phyloP scores from a whole-genome alignment of 2,888 invertebrate genomes.

The Uloborus plumipes region DNA sequence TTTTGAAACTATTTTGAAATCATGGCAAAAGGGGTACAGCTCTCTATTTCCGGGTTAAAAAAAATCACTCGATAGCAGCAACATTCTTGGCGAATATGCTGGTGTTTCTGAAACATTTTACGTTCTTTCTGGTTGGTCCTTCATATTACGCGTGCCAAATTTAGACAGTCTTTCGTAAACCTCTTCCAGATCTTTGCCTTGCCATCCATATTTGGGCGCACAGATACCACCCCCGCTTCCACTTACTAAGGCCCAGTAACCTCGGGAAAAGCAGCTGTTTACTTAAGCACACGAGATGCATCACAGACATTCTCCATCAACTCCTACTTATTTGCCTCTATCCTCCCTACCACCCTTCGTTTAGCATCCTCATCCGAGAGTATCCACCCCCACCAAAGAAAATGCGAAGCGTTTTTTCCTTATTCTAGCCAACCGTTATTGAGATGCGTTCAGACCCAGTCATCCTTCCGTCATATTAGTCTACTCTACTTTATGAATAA shows the following conservation, averaged over 20 bases:
- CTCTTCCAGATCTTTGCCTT: slow-evolving; percentile 58
- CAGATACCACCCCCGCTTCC: slow-evolving; percentile 39
- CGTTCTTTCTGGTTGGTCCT: slow-evolving; percentile 41
- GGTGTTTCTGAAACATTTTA: slow-evolving; percentile 33
- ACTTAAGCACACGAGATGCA: slow-evolving; percentile 25
- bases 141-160: slow-evolving; percentile 52
- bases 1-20: too few relatives aligned
- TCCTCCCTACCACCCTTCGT: neutral
- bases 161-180: slow-evolving; percentile 43
- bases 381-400: too few relatives aligned
- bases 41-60: too few relatives aligned
- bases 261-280: slow-evolving; percentile 43
- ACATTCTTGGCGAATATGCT: slow-evolving; percentile 58
- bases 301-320: slow-evolving; percentile 25
- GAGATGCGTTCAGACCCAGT: too few relatives aligned
- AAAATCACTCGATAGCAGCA: neutral
- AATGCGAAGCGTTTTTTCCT: too few relatives aligned
- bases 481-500: too few relatives aligned
- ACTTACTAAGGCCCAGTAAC: slow-evolving; percentile 33
- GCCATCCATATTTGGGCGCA: slow-evolving; percentile 49
- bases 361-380: too few relatives aligned
- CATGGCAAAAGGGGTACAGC: too few relatives aligned
- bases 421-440: too few relatives aligned
- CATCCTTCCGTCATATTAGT: too few relatives aligned
- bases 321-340: slow-evolving; percentile 10